phyloP scores from a whole-genome alignment of 2,113 vertebrate species.

The Bolborhynchus lineola region DNA sequence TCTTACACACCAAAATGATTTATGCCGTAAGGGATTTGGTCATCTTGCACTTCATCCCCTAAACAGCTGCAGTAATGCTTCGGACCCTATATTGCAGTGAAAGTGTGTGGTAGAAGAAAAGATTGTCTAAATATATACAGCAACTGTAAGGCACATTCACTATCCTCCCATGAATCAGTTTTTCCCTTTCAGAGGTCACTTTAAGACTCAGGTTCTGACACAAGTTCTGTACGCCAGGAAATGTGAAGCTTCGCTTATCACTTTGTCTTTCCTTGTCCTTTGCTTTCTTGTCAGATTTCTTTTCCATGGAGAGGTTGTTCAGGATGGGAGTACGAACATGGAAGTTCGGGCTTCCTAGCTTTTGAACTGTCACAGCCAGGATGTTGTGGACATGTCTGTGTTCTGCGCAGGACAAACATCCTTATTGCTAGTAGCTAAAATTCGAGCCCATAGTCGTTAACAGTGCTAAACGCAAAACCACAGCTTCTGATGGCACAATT shows the following conservation, averaged over 20 bases:
- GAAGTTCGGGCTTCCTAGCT: neutral
- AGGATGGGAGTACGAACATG: neutral
- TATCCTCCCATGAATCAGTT: neutral
- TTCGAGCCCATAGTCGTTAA: neutral
- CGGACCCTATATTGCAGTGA: neutral
- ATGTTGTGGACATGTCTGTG: neutral
- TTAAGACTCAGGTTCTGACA: neutral
- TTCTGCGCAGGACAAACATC: neutral
- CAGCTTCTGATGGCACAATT: slow-evolving; percentile 1
- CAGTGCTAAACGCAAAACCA: neutral
- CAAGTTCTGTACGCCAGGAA: neutral
- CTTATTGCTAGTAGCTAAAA: neutral
- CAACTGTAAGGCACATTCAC: neutral
- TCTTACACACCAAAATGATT: neutral
- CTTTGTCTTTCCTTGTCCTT: neutral
- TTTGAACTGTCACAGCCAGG: neutral
- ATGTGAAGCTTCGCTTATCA: neutral
- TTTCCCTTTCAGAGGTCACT: slow-evolving; percentile 29
- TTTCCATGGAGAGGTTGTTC: neutral
- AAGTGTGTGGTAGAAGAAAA: neutral
- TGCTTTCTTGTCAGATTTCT: neutral
- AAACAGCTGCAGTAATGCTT: neutral
- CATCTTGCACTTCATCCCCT: neutral
- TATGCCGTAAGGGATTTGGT: neutral
- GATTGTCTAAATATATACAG: neutral